phyloP scores from a whole-genome alignment of 2,113 vertebrate genomes.

The Megaceryle torquata region DNA sequence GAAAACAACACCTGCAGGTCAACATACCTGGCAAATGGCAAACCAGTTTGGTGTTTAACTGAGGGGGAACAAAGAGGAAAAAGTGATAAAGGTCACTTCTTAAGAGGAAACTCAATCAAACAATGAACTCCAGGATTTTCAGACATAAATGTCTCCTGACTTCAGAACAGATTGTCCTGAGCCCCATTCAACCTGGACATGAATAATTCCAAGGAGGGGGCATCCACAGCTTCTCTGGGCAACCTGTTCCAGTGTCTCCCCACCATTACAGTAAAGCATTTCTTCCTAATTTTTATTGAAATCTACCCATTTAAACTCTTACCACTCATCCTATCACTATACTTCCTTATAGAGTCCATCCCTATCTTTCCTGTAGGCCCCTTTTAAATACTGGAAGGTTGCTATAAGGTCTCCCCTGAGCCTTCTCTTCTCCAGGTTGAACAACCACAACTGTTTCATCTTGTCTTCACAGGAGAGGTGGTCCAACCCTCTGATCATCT shows the following conservation, averaged over 20 bases:
- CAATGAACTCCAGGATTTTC: background rate
- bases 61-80: background rate
- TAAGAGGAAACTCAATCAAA: background rate
- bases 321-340: background rate
- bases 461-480: background rate
- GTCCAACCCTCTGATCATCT: too few species aligned
- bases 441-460: background rate
- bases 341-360: background rate
- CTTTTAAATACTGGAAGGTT: background rate
- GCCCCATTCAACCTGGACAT: background rate
- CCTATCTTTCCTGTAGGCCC: too few species aligned
- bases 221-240: too few species aligned
- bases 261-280: too few species aligned
- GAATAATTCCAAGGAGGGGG: background rate
- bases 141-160: background rate
- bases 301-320: too few species aligned
- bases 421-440: background rate
- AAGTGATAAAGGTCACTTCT: background rate
- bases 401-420: background rate
- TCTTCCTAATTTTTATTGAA: too few species aligned
- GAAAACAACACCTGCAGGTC: background rate
- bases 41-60: background rate
- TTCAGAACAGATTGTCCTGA: background rate
- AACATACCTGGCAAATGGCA: background rate
- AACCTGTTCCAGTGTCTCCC: too few species aligned